Conservation (phyloP, 2,888 invertebrate species). For the Orgyia antiqua region DNA sequence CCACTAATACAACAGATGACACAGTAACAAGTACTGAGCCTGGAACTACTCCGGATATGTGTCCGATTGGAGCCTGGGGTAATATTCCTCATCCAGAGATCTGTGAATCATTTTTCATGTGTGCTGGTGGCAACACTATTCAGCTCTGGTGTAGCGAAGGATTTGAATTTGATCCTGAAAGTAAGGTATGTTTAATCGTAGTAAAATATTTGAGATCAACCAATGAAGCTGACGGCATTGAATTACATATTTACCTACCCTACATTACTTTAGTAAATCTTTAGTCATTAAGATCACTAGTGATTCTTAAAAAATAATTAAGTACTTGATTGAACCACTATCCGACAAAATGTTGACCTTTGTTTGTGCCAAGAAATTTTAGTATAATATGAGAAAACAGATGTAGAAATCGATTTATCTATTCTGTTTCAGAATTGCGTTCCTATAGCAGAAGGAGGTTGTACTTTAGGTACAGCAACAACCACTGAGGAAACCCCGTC, state of each 20-base stretch:
- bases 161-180: slow-evolving; percentile 33
- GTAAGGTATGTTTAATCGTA: slow-evolving; percentile 17
- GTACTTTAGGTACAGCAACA: slow-evolving; percentile 1
- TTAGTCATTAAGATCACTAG: too few relatives aligned
- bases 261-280: too few relatives aligned
- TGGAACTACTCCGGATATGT: slow-evolving; percentile 16
- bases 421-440: slow-evolving; percentile 5
- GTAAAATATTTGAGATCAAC: too few relatives aligned
- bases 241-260: too few relatives aligned
- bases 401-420: too few relatives aligned
- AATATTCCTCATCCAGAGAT: slow-evolving; percentile 35
- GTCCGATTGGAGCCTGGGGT: slow-evolving; percentile 30
- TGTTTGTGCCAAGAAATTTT: too few relatives aligned
- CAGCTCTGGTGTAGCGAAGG: slow-evolving; percentile 30
- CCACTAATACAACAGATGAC: not conserved
- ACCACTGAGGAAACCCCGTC: not conserved
- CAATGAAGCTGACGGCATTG: too few relatives aligned
- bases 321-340: too few relatives aligned
- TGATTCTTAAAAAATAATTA: too few relatives aligned
- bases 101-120: slow-evolving; percentile 40
- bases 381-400: too few relatives aligned
- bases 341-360: too few relatives aligned
- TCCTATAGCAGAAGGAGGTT: slow-evolving; percentile 6
- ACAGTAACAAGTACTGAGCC: slow-evolving; percentile 1
- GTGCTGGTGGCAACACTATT: slow-evolving; percentile 30